Conservation (phyloP, 2,888 invertebrate species). For the Ennomos erosarius region DNA sequence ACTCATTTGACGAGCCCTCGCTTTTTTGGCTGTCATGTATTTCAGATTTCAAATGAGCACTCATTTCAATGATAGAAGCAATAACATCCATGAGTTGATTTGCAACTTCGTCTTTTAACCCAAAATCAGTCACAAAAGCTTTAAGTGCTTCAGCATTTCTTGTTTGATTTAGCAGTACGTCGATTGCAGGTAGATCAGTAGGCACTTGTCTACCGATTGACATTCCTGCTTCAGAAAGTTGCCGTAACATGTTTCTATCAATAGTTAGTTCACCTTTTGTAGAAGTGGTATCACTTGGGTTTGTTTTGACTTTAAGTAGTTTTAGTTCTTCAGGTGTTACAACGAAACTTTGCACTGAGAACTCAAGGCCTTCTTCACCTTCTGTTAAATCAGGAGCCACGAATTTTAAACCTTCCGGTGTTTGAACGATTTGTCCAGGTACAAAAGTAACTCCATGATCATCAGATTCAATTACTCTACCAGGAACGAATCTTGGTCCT, state of each 20-base stretch:
- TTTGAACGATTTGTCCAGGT: conserved; percentile 91
- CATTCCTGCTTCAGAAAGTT: conserved; percentile 89
- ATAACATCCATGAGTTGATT: conserved; percentile 82
- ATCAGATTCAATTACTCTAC: conserved; percentile 89
- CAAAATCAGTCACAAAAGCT: conserved; percentile 79
- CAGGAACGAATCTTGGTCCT: conserved; percentile 89
- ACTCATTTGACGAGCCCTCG: conserved; percentile 53
- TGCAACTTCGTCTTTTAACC: conserved; percentile 80
- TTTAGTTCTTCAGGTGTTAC: conserved; percentile 82
- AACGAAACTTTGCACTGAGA: conserved; percentile 89
- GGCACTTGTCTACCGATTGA: conserved; percentile 87
- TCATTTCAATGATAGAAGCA: conserved; percentile 81
- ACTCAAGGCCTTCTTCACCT: conserved; percentile 88
- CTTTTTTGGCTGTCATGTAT: conserved; percentile 62
- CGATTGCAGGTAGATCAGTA: conserved; percentile 86
- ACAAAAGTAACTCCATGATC: conserved; percentile 90
- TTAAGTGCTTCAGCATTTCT: conserved; percentile 78
- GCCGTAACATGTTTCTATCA: conserved; percentile 87
- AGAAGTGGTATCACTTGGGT: conserved; percentile 79
- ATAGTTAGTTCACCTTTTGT: conserved; percentile 86
- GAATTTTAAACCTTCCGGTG: conserved; percentile 88
- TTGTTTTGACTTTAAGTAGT: conserved; percentile 79
- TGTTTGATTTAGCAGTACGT: conserved; percentile 82
- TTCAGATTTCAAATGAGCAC: conserved; percentile 76
- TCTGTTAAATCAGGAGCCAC: conserved; percentile 89